These are phyloP conservation scores for Melangyna quadrimaculata DNA, from an alignment of 2,888 invertebrate genomes.

Conservation along the genomic window DNA sequence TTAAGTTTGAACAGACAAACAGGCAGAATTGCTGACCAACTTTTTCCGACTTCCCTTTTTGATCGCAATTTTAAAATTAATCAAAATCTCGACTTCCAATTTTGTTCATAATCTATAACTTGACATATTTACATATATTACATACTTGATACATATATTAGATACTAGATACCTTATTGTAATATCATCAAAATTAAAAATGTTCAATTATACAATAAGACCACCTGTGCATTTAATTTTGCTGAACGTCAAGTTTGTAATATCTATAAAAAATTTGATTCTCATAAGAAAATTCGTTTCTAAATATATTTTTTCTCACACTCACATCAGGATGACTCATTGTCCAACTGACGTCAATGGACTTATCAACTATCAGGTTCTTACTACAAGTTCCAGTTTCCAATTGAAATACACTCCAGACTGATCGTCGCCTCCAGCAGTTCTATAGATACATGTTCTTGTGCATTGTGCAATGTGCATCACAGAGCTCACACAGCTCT, in stretches of 20 bases:
- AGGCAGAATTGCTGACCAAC: too few species aligned
- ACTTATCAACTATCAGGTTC: slow-evolving; percentile 13
- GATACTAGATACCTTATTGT: too few species aligned
- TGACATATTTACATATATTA: too few species aligned
- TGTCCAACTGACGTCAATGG: slow-evolving; percentile 34
- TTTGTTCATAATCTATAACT: too few species aligned
- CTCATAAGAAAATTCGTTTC: not conserved
- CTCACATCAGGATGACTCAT: slow-evolving; percentile 60
- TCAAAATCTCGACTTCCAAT: too few species aligned
- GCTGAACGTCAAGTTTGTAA: not conserved
- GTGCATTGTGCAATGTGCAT: slow-evolving; percentile 1
- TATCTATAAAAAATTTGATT: not conserved
- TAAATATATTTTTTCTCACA: not conserved
- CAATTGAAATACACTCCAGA: slow-evolving; percentile 28
- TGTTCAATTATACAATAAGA: too few species aligned
- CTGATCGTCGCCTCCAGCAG: slow-evolving; percentile 50
- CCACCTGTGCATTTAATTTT: not conserved
- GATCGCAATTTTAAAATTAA: too few species aligned
- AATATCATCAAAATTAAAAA: too few species aligned
- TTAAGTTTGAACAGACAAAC: too few species aligned
- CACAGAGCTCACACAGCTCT: not conserved
- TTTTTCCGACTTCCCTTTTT: too few species aligned
- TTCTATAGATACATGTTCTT: not conserved
- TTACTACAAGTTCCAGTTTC: slow-evolving; percentile 4
- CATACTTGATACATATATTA: too few species aligned